Conservation (phyloP, 64 coral and sea anemone genomes). For the Orbicella faveolata region DNA sequence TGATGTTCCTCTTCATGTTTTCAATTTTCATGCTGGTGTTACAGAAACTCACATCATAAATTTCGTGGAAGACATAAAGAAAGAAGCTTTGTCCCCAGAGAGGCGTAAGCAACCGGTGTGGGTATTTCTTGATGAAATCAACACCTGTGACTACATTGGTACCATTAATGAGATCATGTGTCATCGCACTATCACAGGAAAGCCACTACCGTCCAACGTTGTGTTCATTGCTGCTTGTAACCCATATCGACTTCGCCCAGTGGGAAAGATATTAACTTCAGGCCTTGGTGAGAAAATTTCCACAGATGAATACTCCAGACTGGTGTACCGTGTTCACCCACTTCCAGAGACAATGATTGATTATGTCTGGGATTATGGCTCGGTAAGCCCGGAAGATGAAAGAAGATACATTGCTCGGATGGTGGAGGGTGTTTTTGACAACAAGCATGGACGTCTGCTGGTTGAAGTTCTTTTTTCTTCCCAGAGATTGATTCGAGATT, state of each 20-base stretch:
- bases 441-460: constrained; percentile 24
- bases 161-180: constrained; percentile 75
- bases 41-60: constrained; percentile 45
- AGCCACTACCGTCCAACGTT: constrained; percentile 66
- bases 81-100: constrained; percentile 8
- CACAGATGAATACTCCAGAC: constrained; percentile 75
- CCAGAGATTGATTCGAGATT: constrained; percentile 68
- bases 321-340: constrained; percentile 94
- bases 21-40: constrained; percentile 94
- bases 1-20: constrained; percentile 59
- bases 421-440: constrained; percentile 58
- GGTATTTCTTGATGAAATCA: constrained; percentile 95
- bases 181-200: constrained; percentile 66
- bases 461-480: constrained; percentile 62
- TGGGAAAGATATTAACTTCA: constrained; percentile 76
- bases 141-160: constrained; percentile 84
- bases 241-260: constrained; percentile 76
- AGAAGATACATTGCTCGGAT: constrained; percentile 83
- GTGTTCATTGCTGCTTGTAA: constrained; percentile 93
- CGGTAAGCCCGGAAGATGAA: constrained; percentile 68
- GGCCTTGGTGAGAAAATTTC: constrained; percentile 74
- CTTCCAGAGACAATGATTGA: constrained; percentile 98
- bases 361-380: constrained; percentile 98
- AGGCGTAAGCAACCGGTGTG: constrained; percentile 20
- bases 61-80: constrained; percentile 54